These are phyloP conservation scores for Aleiodes sp. DNA, from an alignment of 1,140 invertebrate genomes.

Conservation along the genomic window DNA sequence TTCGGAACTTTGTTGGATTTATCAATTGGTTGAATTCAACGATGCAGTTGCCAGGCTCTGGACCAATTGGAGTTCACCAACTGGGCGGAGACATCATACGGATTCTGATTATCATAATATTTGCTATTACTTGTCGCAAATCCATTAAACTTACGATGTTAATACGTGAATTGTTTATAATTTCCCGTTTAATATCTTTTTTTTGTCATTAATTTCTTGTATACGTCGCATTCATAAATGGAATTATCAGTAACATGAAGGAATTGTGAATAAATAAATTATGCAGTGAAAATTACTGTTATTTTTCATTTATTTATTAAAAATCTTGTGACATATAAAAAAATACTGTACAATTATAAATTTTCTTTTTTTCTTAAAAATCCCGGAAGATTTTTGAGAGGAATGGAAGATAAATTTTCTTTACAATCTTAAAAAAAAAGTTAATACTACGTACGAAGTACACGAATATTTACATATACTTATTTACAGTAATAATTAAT, in stretches of 20 bases:
- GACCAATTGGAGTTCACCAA: background rate
- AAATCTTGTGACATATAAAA: background rate
- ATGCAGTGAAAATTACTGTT: background rate
- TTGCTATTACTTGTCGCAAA: background rate
- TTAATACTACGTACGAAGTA: conserved; percentile 29
- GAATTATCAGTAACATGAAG: background rate
- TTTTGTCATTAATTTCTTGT: background rate
- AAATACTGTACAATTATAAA: conserved; percentile 11
- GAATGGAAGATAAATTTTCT: conserved; percentile 42
- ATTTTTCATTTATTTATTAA: background rate
- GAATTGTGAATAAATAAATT: background rate
- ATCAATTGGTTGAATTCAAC: too few relatives aligned
- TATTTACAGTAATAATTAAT: conserved; percentile 10
- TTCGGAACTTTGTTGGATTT: too few relatives aligned
- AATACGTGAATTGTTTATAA: background rate
- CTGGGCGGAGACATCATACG: background rate
- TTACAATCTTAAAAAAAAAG: background rate
- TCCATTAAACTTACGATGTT: background rate
- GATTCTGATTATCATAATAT: background rate
- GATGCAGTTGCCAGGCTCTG: too few relatives aligned
- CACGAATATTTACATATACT: background rate
- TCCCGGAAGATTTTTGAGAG: conserved; percentile 31
- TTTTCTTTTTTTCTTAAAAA: conserved; percentile 24
- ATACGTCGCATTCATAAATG: too few relatives aligned
- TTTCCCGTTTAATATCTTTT: background rate